phyloP scores from a whole-genome alignment of 2,888 invertebrate genomes.

The Empis stercorea region DNA sequence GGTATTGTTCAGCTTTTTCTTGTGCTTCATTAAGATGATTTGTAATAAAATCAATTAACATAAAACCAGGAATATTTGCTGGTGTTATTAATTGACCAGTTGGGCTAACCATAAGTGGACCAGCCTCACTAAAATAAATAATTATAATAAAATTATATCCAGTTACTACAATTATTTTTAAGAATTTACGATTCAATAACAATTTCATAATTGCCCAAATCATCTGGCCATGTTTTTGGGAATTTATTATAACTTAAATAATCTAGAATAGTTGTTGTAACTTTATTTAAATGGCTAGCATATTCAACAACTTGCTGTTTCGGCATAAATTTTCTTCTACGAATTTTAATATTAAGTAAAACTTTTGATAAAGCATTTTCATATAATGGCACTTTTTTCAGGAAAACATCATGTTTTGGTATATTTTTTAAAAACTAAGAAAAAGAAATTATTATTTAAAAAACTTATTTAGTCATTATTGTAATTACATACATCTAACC shows the following conservation, averaged over 20 bases:
- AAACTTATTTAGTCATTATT: not conserved
- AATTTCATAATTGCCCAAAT: slow-evolving; percentile 62
- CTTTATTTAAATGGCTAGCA: slow-evolving; percentile 66
- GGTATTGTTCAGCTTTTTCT: slow-evolving; percentile 56
- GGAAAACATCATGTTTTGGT: slow-evolving; percentile 55
- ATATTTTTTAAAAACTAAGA: slow-evolving; percentile 73
- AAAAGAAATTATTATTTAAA: slow-evolving; percentile 21
- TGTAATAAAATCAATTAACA: slow-evolving; percentile 71
- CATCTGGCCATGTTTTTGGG: slow-evolving; percentile 59
- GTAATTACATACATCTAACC: slow-evolving; percentile 67
- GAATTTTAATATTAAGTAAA: slow-evolving; percentile 68
- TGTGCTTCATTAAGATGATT: slow-evolving; percentile 64
- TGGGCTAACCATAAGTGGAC: slow-evolving; percentile 85
- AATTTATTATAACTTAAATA: slow-evolving; percentile 51
- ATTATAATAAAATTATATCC: not conserved
- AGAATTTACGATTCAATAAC: slow-evolving; percentile 75
- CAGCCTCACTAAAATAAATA: slow-evolving; percentile 60
- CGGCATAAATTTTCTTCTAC: slow-evolving; percentile 82
- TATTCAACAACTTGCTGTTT: slow-evolving; percentile 78
- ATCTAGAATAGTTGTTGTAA: slow-evolving; percentile 76
- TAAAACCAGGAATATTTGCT: slow-evolving; percentile 76
- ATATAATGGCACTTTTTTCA: slow-evolving; percentile 65
- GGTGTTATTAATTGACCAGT: slow-evolving; percentile 90
- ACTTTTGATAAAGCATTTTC: slow-evolving; percentile 76
- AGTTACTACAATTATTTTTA: not conserved